Conservation (phyloP, 1,140 invertebrate genomes). For the Drosophila truncata region DNA sequence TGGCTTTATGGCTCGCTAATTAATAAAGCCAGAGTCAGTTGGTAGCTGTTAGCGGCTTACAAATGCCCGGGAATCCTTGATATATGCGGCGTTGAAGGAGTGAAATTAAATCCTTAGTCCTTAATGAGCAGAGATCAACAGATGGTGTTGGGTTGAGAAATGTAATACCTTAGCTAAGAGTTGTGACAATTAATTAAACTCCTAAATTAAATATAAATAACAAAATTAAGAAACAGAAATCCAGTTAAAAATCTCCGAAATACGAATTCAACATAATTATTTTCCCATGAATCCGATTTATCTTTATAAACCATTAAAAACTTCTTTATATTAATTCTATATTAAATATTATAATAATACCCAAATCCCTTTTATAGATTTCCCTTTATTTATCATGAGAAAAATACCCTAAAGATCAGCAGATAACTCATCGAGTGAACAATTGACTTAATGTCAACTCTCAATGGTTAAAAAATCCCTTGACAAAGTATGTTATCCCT, state of each 20-base stretch:
- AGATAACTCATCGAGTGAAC: constrained; percentile 16
- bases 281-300: background rate
- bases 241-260: no score
- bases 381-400: background rate
- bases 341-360: no score
- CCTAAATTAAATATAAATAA: background rate
- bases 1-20: constrained; percentile 76
- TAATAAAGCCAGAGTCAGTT: constrained; percentile 55
- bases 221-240: background rate
- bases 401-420: background rate
- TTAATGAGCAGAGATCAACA: background rate
- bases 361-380: background rate
- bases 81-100: constrained; percentile 19
- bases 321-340: background rate
- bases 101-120: constrained; percentile 1
- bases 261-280: no score
- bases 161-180: background rate
- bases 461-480: background rate
- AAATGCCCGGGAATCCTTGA: constrained; percentile 28
- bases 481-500: constrained; percentile 27
- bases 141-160: background rate
- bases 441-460: constrained; percentile 4
- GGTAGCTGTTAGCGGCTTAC: constrained; percentile 23
- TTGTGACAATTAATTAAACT: background rate
- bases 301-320: no score